Evolutionary conservation across 1,140 invertebrate species (phyloP).

Genomic region (Gonatopus flavifemur): DNA sequence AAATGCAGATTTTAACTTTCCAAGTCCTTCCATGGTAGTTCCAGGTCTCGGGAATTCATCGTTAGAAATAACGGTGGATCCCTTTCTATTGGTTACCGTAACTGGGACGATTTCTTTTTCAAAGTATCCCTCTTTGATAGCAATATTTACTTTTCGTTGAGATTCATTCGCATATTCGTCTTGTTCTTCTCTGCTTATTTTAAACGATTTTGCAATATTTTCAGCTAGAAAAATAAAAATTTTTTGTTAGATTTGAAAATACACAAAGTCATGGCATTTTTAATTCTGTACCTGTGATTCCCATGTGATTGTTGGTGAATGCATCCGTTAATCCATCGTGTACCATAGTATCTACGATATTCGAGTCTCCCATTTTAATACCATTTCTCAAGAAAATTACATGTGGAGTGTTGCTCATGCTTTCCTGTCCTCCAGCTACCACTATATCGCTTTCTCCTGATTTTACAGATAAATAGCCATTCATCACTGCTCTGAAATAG

Average conservation of each 20-base stretch:
- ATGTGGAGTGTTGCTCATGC: conserved; percentile 82
- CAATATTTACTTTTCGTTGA: conserved; percentile 70
- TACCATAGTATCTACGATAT: conserved; percentile 72
- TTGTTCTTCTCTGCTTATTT: conserved; percentile 73
- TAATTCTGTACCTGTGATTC: conserved; percentile 74
- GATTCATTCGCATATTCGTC: conserved; percentile 74
- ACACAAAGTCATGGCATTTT: conserved; percentile 2
- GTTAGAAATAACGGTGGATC: conserved; percentile 54
- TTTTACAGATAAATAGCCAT: conserved; percentile 73
- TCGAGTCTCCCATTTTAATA: conserved; percentile 70
- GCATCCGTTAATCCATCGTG: conserved; percentile 81
- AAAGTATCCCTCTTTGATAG: conserved; percentile 69
- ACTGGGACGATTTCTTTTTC: conserved; percentile 72
- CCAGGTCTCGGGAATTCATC: conserved; percentile 73
- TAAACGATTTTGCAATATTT: conserved; percentile 74
- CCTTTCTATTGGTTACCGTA: conserved; percentile 58
- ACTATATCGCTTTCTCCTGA: conserved; percentile 71
- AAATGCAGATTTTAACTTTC: conserved; percentile 68
- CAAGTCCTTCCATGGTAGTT: conserved; percentile 63
- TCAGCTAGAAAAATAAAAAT: conserved; percentile 63
- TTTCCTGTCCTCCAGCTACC: conserved; percentile 84
- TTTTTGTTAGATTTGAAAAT: background rate
- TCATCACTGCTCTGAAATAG: conserved; percentile 65
- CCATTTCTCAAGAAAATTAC: conserved; percentile 67
- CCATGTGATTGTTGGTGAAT: conserved; percentile 81